A percentile compares a stretch with the other conserved stretches of the same genome.
Conservation (phyloP, 2,113 vertebrate genomes). For the Canis aureus region DNA sequence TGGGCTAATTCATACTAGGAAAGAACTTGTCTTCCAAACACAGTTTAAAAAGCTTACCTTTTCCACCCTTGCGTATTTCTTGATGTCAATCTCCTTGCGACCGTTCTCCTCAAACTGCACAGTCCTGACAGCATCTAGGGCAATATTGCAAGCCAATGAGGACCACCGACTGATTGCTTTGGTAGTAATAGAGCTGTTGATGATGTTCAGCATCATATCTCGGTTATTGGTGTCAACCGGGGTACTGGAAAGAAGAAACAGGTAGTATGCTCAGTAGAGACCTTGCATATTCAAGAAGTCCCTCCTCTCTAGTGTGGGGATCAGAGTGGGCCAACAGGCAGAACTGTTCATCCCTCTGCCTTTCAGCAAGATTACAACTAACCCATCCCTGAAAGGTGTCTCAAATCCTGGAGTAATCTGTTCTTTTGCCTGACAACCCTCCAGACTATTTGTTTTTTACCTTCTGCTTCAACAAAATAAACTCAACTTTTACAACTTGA, state of each 20-base stretch:
- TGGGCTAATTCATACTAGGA: neutral
- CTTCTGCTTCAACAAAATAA: neutral
- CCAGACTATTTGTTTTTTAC: neutral
- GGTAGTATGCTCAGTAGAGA: neutral
- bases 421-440: neutral
- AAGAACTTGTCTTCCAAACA: neutral
- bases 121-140: conserved; percentile 94
- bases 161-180: conserved; percentile 92
- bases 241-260: conserved; percentile 83
- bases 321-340: neutral
- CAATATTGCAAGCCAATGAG: conserved; percentile 92
- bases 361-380: neutral
- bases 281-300: neutral
- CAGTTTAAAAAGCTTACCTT: conserved; percentile 88
- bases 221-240: conserved; percentile 93
- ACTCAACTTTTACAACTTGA: neutral
- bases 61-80: conserved; percentile 98
- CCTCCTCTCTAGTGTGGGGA: neutral
- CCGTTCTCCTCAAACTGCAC: conserved; percentile 96
- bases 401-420: neutral
- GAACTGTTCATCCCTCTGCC: neutral
- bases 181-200: conserved; percentile 94
- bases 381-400: neutral
- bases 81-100: conserved; percentile 97
- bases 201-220: conserved; percentile 95